Conservation (phyloP, 2,888 invertebrate species). For the Trichopria drosophilae region DNA sequence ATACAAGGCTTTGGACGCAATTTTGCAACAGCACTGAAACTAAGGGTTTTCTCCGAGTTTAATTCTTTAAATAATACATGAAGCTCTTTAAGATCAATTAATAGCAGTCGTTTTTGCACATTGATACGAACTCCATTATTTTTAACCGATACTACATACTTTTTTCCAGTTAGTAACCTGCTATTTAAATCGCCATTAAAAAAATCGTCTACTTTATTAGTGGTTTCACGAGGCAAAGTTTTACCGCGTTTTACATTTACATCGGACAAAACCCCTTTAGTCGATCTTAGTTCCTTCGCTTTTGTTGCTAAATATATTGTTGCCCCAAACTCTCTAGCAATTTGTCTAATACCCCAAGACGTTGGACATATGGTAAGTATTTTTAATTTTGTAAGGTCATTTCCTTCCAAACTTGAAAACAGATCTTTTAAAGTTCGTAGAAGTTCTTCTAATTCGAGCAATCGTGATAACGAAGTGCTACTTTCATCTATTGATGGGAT, state of each 20-base stretch:
- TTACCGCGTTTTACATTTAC: background rate
- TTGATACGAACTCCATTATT: background rate
- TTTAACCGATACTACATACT: background rate
- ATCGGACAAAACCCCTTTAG: background rate
- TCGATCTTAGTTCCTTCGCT: background rate
- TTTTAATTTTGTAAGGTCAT: constrained; percentile 1
- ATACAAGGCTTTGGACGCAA: background rate
- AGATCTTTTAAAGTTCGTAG: background rate
- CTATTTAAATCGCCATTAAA: background rate
- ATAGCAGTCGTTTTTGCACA: background rate
- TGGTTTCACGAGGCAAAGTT: background rate
- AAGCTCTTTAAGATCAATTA: background rate
- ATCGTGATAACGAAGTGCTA: background rate
- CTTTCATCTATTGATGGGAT: background rate
- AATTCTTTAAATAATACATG: background rate
- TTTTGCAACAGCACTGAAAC: background rate
- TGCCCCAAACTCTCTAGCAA: background rate
- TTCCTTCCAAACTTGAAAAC: background rate
- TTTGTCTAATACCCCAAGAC: constrained; percentile 1
- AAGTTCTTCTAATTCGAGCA: background rate
- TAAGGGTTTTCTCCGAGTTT: background rate
- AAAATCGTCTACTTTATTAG: background rate
- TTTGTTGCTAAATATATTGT: too few relatives aligned
- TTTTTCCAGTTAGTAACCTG: background rate
- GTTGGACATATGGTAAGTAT: background rate